Conservation (phyloP, 2,888 invertebrate genomes). For the Rotaria magnacalcarata region DNA sequence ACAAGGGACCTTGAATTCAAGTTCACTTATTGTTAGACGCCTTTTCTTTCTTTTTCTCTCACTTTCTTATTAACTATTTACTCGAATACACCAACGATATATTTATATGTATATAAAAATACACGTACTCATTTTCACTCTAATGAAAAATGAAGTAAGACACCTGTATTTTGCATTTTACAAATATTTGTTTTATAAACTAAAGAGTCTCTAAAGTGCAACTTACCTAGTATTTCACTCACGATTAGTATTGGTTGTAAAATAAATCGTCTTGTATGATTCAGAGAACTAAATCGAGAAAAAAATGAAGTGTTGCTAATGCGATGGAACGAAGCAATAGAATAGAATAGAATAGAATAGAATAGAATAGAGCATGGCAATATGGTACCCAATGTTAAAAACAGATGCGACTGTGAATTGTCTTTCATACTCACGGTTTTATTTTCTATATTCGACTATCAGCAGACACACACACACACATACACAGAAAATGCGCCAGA, state of each 20-base stretch:
- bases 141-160: not conserved
- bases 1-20: slow-evolving; percentile 4
- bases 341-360: no score
- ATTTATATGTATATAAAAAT: not conserved
- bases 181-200: not conserved
- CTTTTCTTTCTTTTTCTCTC: not conserved
- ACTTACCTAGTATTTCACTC: not conserved
- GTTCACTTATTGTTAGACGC: slow-evolving; percentile 5
- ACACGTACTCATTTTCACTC: no score
- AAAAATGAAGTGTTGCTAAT: not conserved
- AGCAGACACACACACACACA: not conserved
- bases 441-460: not conserved
- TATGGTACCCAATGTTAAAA: not conserved
- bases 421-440: not conserved
- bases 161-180: not conserved
- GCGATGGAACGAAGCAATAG: no score
- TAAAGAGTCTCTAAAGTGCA: not conserved
- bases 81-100: not conserved
- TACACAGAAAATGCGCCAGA: not conserved
- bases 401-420: not conserved
- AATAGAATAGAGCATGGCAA: not conserved
- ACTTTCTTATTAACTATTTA: not conserved
- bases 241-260: not conserved
- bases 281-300: not conserved
- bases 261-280: not conserved